phyloP scores from a whole-genome alignment of 2,888 invertebrate genomes.

The Anthrax anthrax region DNA sequence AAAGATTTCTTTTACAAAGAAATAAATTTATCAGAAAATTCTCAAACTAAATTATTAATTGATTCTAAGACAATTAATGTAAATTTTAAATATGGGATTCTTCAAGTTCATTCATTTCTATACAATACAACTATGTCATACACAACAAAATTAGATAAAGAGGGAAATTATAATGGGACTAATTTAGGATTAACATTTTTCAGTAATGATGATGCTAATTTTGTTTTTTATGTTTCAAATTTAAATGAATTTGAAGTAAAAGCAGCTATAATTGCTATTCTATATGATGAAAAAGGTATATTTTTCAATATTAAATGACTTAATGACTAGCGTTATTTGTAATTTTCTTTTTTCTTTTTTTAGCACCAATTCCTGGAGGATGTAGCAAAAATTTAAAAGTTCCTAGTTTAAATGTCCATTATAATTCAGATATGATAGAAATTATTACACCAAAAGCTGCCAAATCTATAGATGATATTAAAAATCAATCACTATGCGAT shows the following conservation, averaged over 20 bases:
- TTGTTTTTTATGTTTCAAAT: not conserved
- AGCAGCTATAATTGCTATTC: not conserved
- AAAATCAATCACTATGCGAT: not conserved
- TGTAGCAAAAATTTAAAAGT: not conserved
- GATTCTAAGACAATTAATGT: not conserved
- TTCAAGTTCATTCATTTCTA: slow-evolving; percentile 6
- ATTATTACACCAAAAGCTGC: slow-evolving; percentile 2
- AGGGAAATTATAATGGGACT: not conserved
- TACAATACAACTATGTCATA: not conserved
- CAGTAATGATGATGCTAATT: not conserved
- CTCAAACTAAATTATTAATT: not conserved
- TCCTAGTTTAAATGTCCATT: not conserved
- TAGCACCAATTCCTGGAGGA: slow-evolving; percentile 7
- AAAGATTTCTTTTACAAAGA: not conserved
- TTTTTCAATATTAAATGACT: not conserved
- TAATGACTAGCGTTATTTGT: too few species aligned
- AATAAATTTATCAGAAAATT: not conserved
- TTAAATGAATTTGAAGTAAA: not conserved
- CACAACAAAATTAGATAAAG: not conserved
- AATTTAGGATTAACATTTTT: slow-evolving; percentile 1
- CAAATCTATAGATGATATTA: not conserved
- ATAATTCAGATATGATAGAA: not conserved
- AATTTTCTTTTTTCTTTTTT: not conserved
- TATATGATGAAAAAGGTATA: not conserved
- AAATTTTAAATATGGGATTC: slow-evolving; percentile 1